Evolutionary conservation across 2,113 vertebrate genomes (phyloP), one percentile per base, ranked within the genome.

Genomic region (Cyphomyrus plagiostoma): DNA sequence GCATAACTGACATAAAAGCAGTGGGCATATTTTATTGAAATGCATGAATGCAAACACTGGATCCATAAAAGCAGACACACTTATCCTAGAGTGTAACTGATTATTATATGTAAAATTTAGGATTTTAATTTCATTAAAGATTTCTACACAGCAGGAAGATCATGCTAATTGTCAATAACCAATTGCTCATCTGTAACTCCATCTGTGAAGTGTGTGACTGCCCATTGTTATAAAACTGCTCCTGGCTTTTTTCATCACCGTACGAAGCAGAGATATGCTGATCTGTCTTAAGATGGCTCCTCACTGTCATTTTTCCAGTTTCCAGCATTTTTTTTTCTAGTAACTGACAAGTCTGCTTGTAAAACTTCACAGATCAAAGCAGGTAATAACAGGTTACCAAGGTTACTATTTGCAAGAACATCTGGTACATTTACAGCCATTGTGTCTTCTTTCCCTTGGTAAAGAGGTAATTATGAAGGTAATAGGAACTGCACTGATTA

Each of bases 301-400:
- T 3, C n/a, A 49, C 45, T 4, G 50, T 46, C 23, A 56, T 23
- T 52, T 35, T 39, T 35, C 26, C n/a, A 8, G 39, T 23, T 48
- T 39, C n/a, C 50, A 39, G 13, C 4, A 48, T 50, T 86, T 86
- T 49, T 85, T 85, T 50, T 53, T 2, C 48, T 48, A 50, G 30
- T 53, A 87, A 19, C 11, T 53, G 23, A 87, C 50, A 87, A 87
- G 50, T 87, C 49, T 87, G n/a, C 11, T 49, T 52, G 46, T 86
- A 86, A 86, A n/a, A 87, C 26, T 87, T 56, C 49, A 86, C n/a
- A 52, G 23, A 56, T 87, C 49, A 53, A 87, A 56, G 49, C 17
- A 56, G 48, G n/a, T 21, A 46, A 4, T 23, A 80, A 19, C 30
- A 80, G 45, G 45, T 48, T 9, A 48, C 45, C 48, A 48, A 23